Base-by-base conservation (phyloP, 2,797 vertebrate species). In the Chelon auratus region DNA sequence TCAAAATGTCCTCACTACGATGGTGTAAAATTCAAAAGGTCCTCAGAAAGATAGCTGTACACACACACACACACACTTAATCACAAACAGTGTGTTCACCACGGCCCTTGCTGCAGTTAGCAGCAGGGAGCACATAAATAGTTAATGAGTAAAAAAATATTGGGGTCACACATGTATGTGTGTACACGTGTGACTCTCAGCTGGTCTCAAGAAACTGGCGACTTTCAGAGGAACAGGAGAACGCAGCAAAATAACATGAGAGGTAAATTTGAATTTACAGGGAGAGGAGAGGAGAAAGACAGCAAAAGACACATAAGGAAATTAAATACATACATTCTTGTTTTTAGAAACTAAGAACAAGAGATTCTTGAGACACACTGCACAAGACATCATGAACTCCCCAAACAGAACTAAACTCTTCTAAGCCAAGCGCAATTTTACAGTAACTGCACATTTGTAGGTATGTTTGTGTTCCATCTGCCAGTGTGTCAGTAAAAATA, bases 121-220 rank as follows among this genome's bases (percentile, higher is more conserved):
- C 12, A 59, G 54, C 24, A 48, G 51, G 40, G 24, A 73, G 45
- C 5, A 20, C n/a, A 75, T 87, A 22, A 81, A 83, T 76, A 76
- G 83, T 82, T 68, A 55, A 85, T 61, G 1, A 79, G 61, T 17
- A 9, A 62, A 50, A 50, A 67, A 24, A 63, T 58, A 83, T 80
- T 12, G 78, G 12, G 83, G 81, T 71, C 83, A 73, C 51, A 67
- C 45, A 26, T 26, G 24, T 26, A 26, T 26, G 30, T 61, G 39
- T 17, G n/a, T 22, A 18, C 5, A 43, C 24, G 9, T 24, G 30
- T 33, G 30, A 33, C 2, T 0, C 43, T 72, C 20, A 40, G n/a
- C 43, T 68, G 43, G 20, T 39, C 36, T 69, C 20, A 54, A 37
- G 10, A 42, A 72, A 20, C 40, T 37, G 56, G 50, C 9, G 11